Conservation (phyloP, 64 coral and sea anemone genomes). For the Pocillopora verrucosa region DNA sequence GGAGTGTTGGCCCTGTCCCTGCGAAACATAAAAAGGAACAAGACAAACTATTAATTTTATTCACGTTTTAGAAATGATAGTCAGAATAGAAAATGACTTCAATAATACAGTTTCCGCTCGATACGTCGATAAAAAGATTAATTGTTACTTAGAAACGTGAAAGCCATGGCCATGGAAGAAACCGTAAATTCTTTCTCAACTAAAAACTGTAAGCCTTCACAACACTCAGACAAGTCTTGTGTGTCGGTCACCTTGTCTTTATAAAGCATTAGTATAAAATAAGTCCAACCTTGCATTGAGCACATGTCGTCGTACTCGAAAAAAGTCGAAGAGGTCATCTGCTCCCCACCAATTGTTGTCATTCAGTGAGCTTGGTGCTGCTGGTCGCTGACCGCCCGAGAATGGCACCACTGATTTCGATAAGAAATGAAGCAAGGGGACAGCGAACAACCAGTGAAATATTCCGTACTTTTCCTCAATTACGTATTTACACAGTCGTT, state of each 20-base stretch:
- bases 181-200: too few relatives aligned
- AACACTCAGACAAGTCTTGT: too few relatives aligned
- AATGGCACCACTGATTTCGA: background rate
- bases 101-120: too few relatives aligned
- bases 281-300: background rate
- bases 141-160: too few relatives aligned
- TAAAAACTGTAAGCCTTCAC: too few relatives aligned
- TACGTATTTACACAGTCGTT: background rate
- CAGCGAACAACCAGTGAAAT: background rate
- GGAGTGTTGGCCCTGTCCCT: background rate
- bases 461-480: background rate
- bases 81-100: too few relatives aligned
- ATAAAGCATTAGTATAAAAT: background rate
- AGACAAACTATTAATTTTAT: too few relatives aligned
- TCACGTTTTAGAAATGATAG: too few relatives aligned
- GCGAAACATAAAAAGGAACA: background rate
- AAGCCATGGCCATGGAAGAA: too few relatives aligned
- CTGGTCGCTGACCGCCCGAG: background rate
- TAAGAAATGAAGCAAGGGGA: conserved; percentile 21
- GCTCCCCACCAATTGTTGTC: conserved; percentile 15
- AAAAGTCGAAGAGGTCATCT: background rate
- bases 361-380: background rate
- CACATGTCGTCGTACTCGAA: background rate
- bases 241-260: too few relatives aligned
- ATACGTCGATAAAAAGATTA: too few relatives aligned